Evolutionary conservation across 1,140 invertebrate species (phyloP), one percentile per base, ranked within the genome.

Genomic region (Drosophila funebris): DNA sequence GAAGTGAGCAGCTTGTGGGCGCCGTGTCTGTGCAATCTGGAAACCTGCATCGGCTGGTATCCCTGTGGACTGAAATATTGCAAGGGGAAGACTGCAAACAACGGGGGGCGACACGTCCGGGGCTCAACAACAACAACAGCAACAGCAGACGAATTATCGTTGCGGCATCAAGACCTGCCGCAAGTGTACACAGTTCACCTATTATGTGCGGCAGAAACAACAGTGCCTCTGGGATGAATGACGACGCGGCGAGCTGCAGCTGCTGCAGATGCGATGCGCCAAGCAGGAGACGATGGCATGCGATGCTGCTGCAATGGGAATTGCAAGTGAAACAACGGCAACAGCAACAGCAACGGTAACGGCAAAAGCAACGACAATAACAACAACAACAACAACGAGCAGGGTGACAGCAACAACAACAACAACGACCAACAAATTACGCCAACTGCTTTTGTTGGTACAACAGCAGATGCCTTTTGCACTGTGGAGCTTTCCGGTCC

Each of bases 121-220:
- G 27, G 78, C 70, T 22, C 76, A 83, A 39, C 68, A 72, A 41
- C 69, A 72, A 54, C 81, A 78, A 22, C 93, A 79, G 61, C 76
- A 81, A 43, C 85, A 88, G 18, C 92, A 92, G 27, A 79, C 93
- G 71, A 95, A 94, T 69, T 98, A 98, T 92, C 93, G 97, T 11
- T 99, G 98, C 92, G 98, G 98, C 53, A 99, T 99, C 87, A 97
- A 98, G 92, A 98, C 97, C 4, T 99, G 98, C 92, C 95, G 95
- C 85, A 96, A 97, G 91, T 98, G 97, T 92, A 95, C 96, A 89
- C 94, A 95, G 73, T 98, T 97, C 92, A 94, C 95, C 56, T 98
- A 96, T 92, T 96, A 95, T 90, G 96, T 96, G 41, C 93, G 94
- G 58, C 95, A 96, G 88, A 97, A 97, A 91, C 95, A 96, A 77